Evolutionary conservation across 2,797 vertebrate genomes (phyloP).

Genomic region (Rhyacichthys aspro): DNA sequence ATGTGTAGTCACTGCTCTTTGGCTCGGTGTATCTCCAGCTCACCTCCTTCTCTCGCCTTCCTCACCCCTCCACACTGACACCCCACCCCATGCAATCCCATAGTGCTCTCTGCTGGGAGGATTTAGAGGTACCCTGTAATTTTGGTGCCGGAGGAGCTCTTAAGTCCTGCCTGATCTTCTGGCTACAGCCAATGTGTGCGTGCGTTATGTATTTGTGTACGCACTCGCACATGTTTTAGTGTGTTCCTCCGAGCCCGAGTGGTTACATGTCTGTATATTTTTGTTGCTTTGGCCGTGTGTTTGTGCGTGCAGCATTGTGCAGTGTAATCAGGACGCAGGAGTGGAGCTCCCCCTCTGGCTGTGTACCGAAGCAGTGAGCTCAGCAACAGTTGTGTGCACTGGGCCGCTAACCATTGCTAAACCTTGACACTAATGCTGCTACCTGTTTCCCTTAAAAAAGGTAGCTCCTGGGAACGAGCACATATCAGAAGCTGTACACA

Average conservation of each 20-base stretch:
- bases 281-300: slow-evolving; percentile 3
- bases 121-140: slow-evolving; percentile 82
- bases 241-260: slow-evolving; percentile 26
- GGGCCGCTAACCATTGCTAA: slow-evolving; percentile 45
- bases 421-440: slow-evolving; percentile 47
- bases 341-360: slow-evolving; percentile 68
- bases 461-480: slow-evolving; percentile 30
- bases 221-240: slow-evolving; percentile 24
- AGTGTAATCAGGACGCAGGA: slow-evolving; percentile 52
- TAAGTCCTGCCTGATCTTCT: slow-evolving; percentile 77
- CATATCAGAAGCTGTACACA: slow-evolving; percentile 14
- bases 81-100: slow-evolving; percentile 54
- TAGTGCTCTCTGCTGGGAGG: slow-evolving; percentile 78
- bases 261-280: slow-evolving; percentile 40
- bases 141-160: slow-evolving; percentile 76
- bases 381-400: slow-evolving; percentile 65
- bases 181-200: slow-evolving; percentile 50
- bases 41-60: slow-evolving; percentile 32
- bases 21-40: slow-evolving; percentile 23
- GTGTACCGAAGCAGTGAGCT: slow-evolving; percentile 50
- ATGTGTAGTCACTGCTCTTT: slow-evolving; percentile 10
- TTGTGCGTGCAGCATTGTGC: slow-evolving; percentile 26
- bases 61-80: slow-evolving; percentile 13
- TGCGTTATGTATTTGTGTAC: slow-evolving; percentile 24
- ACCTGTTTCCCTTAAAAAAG: slow-evolving; percentile 33